Evolutionary conservation across 2,888 invertebrate species (phyloP), one percentile per base, ranked within the genome.

Genomic region (Embidobia sp.): DNA sequence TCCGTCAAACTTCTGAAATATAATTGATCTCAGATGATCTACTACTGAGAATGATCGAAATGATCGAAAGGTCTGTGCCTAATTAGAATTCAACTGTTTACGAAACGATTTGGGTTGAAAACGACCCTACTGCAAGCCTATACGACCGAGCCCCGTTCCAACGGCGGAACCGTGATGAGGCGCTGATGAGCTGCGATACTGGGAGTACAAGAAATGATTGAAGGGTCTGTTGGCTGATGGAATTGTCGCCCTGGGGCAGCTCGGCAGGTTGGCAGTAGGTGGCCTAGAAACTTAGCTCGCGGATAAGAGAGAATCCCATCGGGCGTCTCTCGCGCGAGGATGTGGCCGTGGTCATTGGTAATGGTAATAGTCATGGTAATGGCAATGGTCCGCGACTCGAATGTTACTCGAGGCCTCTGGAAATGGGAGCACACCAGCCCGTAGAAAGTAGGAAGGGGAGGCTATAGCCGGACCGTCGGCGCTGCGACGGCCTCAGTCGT

Each of bases 401-500:
- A 79, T 74, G 72, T 80, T 83, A 82, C 81, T 82, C 77, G 83
- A 77, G 74, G 75, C 79, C 80, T 74, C 80, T 87, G 85, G 88
- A 88, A 88, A 88, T 87, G 88, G 83, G 88, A 88, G 88, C 88
- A 87, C 85, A 67, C 84, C 57, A 57, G 75, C 74, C 77, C 75
- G 76, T 79, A 80, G 80, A 81, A 81, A 80, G 80, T 81, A 80
- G 79, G 80, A 80, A 81, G 80, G 75, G 77, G 72, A 80, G 79
- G 76, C 77, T 82, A 81, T 88, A 88, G 88, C 86, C 86, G 80
- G 85, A 85, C 84, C 84, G 85, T 83, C 86, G 85, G 81, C 81
- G 83, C 84, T 84, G 84, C 83, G 84, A 80, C 85, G 85, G 84
- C 83, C 85, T 88, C 88, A 89, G 88, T 89, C 86, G 88, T 86